phyloP scores from a whole-genome alignment of 2,113 vertebrate species.

The Gambusia affinis region DNA sequence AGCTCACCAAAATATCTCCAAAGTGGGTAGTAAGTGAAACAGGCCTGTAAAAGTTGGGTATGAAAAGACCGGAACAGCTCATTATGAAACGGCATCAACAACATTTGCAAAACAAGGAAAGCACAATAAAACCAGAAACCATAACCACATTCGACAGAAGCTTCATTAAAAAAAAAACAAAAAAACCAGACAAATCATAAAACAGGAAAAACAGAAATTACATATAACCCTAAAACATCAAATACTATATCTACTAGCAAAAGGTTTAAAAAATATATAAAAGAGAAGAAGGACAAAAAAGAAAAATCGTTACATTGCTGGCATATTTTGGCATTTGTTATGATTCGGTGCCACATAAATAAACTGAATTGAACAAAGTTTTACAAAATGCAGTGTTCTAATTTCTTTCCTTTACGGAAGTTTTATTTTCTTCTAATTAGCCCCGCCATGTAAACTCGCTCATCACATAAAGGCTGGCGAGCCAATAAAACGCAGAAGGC shows the following conservation, averaged over 20 bases:
- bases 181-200: neutral
- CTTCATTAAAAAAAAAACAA: neutral
- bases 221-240: neutral
- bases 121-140: too few species aligned
- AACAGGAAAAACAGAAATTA: neutral
- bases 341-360: neutral
- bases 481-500: slow-evolving; percentile 1
- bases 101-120: neutral
- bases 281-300: neutral
- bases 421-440: neutral
- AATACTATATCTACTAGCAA: neutral
- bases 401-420: neutral
- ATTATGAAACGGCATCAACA: neutral
- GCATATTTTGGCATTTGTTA: neutral
- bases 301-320: neutral
- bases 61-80: neutral
- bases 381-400: neutral
- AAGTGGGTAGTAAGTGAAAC: neutral
- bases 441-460: neutral
- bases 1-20: neutral
- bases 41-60: neutral
- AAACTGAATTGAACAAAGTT: neutral
- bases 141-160: too few species aligned
- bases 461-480: neutral
- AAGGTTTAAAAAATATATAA: neutral